A percentile compares a stretch with the other conserved stretches of the same genome.
Conservation (phyloP, 2,797 vertebrate genomes). For the Alosa sapidissima region DNA sequence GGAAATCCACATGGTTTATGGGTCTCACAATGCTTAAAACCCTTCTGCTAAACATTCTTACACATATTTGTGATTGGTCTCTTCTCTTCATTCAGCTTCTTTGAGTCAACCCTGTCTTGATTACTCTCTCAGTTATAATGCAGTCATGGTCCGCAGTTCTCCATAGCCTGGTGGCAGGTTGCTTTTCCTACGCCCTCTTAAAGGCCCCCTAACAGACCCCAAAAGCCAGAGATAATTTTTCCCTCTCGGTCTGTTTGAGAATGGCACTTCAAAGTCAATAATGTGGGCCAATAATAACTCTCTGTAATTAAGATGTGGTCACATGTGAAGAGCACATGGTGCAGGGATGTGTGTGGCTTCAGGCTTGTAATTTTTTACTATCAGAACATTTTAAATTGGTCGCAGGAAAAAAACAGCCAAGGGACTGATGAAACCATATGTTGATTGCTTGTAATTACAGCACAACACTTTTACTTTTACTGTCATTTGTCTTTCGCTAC, state of each 20-base stretch:
- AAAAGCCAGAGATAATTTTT: background rate
- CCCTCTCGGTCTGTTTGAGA: background rate
- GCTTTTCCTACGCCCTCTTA: background rate
- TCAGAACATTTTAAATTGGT: background rate
- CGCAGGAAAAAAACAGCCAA: background rate
- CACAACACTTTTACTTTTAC: background rate
- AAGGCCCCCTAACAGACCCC: background rate
- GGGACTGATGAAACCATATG: background rate
- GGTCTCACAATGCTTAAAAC: background rate
- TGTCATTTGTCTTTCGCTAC: background rate
- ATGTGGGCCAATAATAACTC: background rate
- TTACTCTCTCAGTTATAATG: background rate
- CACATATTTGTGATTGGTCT: background rate
- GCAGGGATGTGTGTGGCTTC: background rate
- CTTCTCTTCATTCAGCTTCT: background rate
- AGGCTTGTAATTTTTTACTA: background rate
- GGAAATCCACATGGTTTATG: background rate
- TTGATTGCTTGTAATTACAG: background rate
- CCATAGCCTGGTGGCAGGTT: background rate
- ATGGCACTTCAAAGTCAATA: slow-evolving; percentile 9
- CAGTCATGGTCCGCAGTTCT: background rate
- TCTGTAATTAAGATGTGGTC: slow-evolving; percentile 17
- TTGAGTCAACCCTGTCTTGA: background rate
- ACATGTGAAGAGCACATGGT: background rate
- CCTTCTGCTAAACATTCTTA: background rate